These are phyloP conservation scores for Muscicapa striata DNA, from an alignment of 2,797 vertebrate genomes.

Conservation along the genomic window DNA sequence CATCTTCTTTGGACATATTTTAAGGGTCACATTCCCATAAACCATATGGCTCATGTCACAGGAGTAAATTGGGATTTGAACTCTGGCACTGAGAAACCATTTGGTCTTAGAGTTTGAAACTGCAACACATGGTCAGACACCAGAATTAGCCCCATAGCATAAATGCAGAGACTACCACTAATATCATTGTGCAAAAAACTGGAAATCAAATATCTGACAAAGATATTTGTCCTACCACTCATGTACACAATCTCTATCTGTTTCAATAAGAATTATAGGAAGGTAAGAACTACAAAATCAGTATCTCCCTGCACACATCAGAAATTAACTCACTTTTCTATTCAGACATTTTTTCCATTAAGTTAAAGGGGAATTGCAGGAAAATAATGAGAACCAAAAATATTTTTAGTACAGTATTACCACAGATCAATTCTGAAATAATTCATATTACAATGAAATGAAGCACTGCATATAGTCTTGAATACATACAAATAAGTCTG, in stretches of 20 bases:
- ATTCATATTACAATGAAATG: background rate
- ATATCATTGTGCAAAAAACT: background rate
- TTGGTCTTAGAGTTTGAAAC: background rate
- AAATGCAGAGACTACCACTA: background rate
- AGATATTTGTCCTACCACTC: background rate
- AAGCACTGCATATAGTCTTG: background rate
- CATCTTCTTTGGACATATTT: background rate
- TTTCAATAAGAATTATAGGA: background rate
- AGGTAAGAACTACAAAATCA: background rate
- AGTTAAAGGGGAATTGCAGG: background rate
- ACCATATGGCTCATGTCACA: background rate
- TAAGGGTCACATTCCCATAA: background rate
- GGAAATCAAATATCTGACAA: background rate
- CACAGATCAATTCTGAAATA: background rate
- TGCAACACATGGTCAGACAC: background rate
- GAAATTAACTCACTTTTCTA: background rate
- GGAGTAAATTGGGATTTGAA: background rate
- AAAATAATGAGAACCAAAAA: background rate
- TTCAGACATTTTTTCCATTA: background rate
- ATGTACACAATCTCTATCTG: background rate
- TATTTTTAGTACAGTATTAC: background rate
- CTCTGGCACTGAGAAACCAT: background rate
- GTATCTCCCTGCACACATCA: background rate
- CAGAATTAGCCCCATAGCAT: background rate
- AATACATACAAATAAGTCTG: background rate